Conservation (phyloP, 1,140 invertebrate genomes). For the Chironomus striatipennis region DNA sequence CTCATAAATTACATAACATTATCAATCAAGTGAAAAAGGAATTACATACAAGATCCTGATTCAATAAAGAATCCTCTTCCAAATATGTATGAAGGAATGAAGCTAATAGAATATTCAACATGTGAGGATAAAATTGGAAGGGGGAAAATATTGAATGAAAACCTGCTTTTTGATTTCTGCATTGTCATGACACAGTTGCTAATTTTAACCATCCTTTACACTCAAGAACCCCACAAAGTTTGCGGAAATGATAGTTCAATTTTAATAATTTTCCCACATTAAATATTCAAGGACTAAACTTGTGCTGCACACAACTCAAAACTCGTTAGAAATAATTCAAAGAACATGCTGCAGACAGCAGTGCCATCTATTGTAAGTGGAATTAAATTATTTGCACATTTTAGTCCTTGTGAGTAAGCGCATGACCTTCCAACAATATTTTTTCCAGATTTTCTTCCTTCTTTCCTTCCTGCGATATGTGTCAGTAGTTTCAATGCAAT, state of each 20-base stretch:
- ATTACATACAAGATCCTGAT: no score
- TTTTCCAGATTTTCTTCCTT: conserved; percentile 7
- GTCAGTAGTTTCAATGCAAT: conserved; percentile 22
- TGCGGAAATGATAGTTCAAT: not conserved
- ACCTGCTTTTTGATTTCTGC: no score
- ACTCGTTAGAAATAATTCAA: not conserved
- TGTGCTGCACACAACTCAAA: not conserved
- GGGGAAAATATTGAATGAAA: no score
- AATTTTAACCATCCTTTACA: no score
- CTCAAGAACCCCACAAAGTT: no score
- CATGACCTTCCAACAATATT: not conserved
- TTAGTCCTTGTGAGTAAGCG: not conserved
- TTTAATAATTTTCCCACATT: not conserved
- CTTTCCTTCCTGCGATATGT: not conserved
- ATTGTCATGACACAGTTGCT: no score
- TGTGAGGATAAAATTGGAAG: no score
- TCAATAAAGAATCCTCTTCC: no score
- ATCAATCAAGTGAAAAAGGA: no score
- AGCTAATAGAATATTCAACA: no score
- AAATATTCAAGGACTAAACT: not conserved
- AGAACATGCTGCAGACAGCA: not conserved
- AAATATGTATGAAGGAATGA: no score
- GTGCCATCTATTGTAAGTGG: not conserved
- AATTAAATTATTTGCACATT: not conserved
- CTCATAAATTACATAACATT: no score